These are phyloP conservation scores for Pavo muticus DNA, from an alignment of 2,113 vertebrate species.

Conservation along the genomic window DNA sequence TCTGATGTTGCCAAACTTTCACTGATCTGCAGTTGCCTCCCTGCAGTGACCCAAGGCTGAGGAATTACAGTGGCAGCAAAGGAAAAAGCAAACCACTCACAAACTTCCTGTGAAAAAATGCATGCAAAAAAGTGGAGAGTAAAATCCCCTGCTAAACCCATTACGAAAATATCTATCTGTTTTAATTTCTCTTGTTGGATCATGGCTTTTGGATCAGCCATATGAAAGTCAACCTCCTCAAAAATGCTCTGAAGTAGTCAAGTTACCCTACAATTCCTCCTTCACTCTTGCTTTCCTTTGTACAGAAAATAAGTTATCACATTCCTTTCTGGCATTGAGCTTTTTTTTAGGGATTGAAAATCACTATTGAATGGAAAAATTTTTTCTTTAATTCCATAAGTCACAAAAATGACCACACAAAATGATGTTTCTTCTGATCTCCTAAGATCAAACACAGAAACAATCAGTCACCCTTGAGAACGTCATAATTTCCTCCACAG, in stretches of 20 bases:
- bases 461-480: background rate
- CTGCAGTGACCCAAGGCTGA: background rate
- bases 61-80: background rate
- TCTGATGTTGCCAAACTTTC: background rate
- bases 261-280: background rate
- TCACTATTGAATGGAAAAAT: background rate
- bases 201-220: background rate
- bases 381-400: background rate
- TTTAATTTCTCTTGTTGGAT: background rate
- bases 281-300: background rate
- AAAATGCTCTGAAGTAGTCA: background rate
- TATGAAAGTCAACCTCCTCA: fast-evolving
- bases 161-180: background rate
- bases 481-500: background rate
- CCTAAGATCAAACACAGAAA: background rate
- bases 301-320: background rate
- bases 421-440: background rate
- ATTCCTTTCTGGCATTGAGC: background rate
- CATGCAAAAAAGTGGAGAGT: background rate
- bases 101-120: background rate
- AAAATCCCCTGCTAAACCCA: background rate
- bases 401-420: background rate
- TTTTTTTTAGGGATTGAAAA: background rate
- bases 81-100: background rate
- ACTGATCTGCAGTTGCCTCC: background rate